Percentiles rank a stretch among this genome's conserved stretches.
Conservation (phyloP, 2,113 vertebrate species). For the Noctilio leporinus region DNA sequence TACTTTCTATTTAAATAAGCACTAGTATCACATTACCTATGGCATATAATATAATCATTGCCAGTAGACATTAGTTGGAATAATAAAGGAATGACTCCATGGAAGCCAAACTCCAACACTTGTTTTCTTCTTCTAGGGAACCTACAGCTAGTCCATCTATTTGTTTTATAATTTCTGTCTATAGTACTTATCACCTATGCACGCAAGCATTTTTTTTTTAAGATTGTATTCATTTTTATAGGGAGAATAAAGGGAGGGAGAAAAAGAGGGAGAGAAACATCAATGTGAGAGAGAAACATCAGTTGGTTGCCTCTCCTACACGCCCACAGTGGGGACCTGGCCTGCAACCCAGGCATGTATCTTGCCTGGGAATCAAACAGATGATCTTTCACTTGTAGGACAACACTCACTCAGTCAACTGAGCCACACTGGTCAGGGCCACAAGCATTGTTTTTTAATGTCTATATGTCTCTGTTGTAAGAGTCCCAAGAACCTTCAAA, state of each 20-base stretch:
- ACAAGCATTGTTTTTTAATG: neutral
- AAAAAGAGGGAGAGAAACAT: too few species aligned
- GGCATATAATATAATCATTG: neutral
- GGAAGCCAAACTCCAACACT: neutral
- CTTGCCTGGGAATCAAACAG: too few species aligned
- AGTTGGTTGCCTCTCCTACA: too few species aligned
- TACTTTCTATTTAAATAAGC: conserved; percentile 9
- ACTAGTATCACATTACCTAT: neutral
- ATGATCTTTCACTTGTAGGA: too few species aligned
- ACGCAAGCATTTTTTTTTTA: neutral
- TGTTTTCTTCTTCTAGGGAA: neutral
- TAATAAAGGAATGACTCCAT: neutral
- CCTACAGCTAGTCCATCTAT: neutral
- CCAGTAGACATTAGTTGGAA: neutral
- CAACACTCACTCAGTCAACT: too few species aligned
- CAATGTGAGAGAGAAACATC: too few species aligned
- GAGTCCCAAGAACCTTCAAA: neutral
- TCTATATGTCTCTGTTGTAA: neutral
- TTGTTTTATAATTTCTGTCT: neutral
- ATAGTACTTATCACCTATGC: neutral
- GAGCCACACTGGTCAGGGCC: too few species aligned
- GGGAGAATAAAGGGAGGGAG: too few species aligned
- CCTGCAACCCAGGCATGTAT: too few species aligned
- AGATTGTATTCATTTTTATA: too few species aligned
- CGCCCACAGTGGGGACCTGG: too few species aligned